Evolutionary conservation across 1,140 invertebrate genomes (phyloP), one percentile per base, ranked within the genome.

Genomic region (Gryllus bimaculatus): DNA sequence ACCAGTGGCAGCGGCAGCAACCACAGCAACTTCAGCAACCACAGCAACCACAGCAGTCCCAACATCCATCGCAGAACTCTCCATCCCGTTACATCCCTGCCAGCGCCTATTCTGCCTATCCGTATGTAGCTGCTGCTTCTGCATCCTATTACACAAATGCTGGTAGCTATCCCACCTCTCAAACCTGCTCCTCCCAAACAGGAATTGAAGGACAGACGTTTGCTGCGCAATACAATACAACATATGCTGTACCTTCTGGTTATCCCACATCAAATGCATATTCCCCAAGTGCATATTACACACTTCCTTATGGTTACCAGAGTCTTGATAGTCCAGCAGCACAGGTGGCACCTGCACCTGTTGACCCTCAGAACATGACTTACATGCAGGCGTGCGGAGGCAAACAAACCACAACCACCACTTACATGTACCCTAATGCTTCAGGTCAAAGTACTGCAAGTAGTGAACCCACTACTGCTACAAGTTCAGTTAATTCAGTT

Each of bases 81-180:
- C 26, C 26, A 39, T 39, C 76, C 76, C 18, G 5, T 39, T 77
- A 77, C 76, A 47, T 47, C 10, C 76, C 76, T 18, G 39, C 76
- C 76, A 77, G 13, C 26, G 81, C 79, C 1, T 78, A 80, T 74
- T 78, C 81, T 18, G 81, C 82, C 48, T 78, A 80, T 49, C 82
- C 83, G 74, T 79, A 81, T 54, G 81, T 81, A 54, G 80, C 83
- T 74, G 82, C 80, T 7, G 80, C 82, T 10, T 81, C 77, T 48
- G 76, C 82, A 49, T 83, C 82, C 0, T 78, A 81, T 77, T 83
- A 83, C 49, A 83, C 82, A 15, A 81, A 75, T 73, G 82, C 83
- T 54, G 81, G 82, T 39, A 81, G 18, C 8, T 79, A 76, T 73
- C 20, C 10, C 21, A 80, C 79, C 0, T 79, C 77, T 47, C 81